Percentiles rank a stretch among this genome's conserved stretches.
These are phyloP conservation scores for Ciconia boyciana DNA, from an alignment of 2,113 vertebrate species.

Conservation along the genomic window DNA sequence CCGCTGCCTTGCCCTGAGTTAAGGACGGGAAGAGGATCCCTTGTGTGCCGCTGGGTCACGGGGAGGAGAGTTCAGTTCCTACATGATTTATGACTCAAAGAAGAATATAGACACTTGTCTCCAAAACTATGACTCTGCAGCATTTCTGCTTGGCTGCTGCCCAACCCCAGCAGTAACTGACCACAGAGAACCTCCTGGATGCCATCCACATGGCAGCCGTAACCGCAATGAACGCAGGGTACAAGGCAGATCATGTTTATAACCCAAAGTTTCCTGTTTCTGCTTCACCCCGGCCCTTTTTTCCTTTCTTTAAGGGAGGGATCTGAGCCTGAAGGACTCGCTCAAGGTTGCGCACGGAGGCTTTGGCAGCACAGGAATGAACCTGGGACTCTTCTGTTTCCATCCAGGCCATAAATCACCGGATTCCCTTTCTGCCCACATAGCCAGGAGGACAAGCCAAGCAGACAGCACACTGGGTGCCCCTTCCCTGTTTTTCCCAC, in stretches of 20 bases:
- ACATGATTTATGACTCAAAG: background rate
- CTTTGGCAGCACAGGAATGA: background rate
- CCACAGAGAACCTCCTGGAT: background rate
- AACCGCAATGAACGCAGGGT: fast-evolving
- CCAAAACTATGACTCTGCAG: background rate
- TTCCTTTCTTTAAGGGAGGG: background rate
- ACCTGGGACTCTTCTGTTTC: fast-evolving
- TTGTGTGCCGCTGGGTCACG: fast-evolving
- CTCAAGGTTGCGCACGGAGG: fast-evolving
- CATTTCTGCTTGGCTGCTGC: background rate
- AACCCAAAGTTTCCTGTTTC: background rate
- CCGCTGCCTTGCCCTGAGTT: fast-evolving
- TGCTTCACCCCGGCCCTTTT: background rate
- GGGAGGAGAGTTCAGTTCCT: background rate
- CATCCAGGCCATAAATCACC: background rate
- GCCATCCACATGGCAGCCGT: fast-evolving
- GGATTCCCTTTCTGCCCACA: background rate
- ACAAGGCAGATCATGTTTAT: fast-evolving
- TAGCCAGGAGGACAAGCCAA: background rate
- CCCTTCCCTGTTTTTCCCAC: background rate
- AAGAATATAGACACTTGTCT: background rate
- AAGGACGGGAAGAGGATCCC: background rate
- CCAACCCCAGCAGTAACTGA: background rate
- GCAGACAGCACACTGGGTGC: background rate
- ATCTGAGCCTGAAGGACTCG: background rate